Percentiles rank a stretch among this genome's conserved stretches.
These are phyloP conservation scores for Agelas oroides DNA, from an alignment of 37 sponge, comb jelly and placozoan genomes.

Conservation along the genomic window DNA sequence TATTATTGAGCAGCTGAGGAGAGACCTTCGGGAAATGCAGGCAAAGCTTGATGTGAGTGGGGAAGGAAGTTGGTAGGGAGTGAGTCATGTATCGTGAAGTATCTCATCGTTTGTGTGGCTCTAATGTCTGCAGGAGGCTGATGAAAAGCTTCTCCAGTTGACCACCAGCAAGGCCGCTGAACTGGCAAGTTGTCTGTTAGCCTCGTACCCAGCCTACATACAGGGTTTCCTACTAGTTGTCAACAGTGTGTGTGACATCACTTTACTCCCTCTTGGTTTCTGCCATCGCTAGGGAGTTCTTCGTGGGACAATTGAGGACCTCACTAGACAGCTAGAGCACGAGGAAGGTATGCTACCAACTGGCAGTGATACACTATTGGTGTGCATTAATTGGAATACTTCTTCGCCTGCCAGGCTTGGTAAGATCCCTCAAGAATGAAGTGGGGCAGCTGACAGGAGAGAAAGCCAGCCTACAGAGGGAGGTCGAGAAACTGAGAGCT, in stretches of 20 bases:
- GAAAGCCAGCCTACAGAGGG: conserved; percentile 53
- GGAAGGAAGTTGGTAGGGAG: no score
- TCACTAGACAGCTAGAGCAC: conserved; percentile 47
- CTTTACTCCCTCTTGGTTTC: not conserved
- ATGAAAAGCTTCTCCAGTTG: conserved; percentile 42
- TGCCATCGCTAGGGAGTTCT: conserved; percentile 36
- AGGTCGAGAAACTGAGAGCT: conserved; percentile 50
- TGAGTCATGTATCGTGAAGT: no score
- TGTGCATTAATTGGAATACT: no score
- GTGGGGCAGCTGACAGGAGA: conserved; percentile 54
- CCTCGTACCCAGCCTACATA: not conserved
- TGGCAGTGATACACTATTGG: no score
- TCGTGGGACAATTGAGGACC: conserved; percentile 55
- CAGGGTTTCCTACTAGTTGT: not conserved
- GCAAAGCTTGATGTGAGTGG: conserved; percentile 48
- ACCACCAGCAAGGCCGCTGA: conserved; percentile 68
- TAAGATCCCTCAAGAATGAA: conserved; percentile 30
- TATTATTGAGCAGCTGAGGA: conserved; percentile 49
- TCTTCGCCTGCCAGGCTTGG: not conserved
- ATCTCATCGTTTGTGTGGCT: not conserved
- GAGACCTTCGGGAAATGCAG: conserved; percentile 46
- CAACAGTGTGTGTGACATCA: no score
- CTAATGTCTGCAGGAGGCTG: conserved; percentile 25
- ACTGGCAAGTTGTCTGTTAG: conserved; percentile 25
- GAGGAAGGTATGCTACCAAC: conserved; percentile 51